Evolutionary conservation across 2,888 invertebrate genomes (phyloP).

Genomic region (Argyresthia goedartella): DNA sequence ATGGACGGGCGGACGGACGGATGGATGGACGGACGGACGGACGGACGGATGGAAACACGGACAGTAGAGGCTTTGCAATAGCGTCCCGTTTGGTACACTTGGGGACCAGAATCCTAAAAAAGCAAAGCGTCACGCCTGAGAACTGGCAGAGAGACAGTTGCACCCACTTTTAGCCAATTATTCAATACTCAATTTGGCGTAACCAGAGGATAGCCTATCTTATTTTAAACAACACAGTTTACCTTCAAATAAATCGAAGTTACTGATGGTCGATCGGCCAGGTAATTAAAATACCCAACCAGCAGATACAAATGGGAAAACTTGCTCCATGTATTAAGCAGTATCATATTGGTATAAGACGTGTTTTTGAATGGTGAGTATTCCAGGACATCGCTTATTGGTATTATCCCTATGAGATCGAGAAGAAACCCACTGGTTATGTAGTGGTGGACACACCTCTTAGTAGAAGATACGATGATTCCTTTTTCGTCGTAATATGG

Average conservation of each 20-base stretch:
- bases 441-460: not conserved
- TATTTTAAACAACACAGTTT: too few species aligned
- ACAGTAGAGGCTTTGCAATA: too few species aligned
- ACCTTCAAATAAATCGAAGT: not conserved
- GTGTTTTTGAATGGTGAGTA: not conserved
- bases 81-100: too few species aligned
- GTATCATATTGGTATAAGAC: not conserved
- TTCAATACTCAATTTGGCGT: too few species aligned
- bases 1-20: too few species aligned
- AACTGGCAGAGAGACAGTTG: too few species aligned
- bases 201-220: too few species aligned
- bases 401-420: not conserved
- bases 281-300: not conserved
- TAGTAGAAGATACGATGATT: not conserved
- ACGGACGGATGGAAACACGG: too few species aligned
- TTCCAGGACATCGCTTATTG: not conserved
- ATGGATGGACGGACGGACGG: too few species aligned
- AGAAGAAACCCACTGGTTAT: not conserved
- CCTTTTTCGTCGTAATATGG: not conserved
- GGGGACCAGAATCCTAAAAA: too few species aligned
- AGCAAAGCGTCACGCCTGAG: too few species aligned
- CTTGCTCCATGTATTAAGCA: not conserved
- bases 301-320: not conserved
- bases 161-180: too few species aligned
- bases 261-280: not conserved